Evolutionary conservation across 2,888 invertebrate genomes (phyloP), one percentile per base, ranked within the genome.

Genomic region (Coecobrya sp.): DNA sequence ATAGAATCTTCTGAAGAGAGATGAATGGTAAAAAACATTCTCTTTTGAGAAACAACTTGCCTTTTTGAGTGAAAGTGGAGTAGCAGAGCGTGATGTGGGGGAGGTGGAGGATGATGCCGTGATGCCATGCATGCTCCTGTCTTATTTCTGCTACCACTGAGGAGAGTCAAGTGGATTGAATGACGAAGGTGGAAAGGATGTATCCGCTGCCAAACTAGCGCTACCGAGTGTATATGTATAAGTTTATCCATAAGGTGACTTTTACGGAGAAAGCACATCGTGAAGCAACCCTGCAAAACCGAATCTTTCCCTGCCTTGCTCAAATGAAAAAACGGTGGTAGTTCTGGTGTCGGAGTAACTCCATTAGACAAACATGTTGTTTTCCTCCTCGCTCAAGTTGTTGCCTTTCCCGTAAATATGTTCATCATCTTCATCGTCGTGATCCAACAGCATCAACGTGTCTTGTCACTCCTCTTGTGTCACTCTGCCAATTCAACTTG

Each of bases 291-390:
- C 65, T 65, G 25, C 1, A 27, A 65, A 65, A 25, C 5, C 0
- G 10, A 27, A 13, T 19, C 22, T 22, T 22, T 36, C 7, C 7
- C 7, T 36, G 36, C 36, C 36, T 36, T 36, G 59, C 59, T 62
- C 36, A 8, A 70, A 36, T 4, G 70, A 27, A 70, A 70, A 70
- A 36, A 36, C 36, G 36, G 70, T 30, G 70, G 36, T 36, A 2
- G 65, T 10, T 0, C 3, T 42, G 5, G 30, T 55, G 27, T 16
- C n/a, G 86, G 45, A 36, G 52, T 65, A 81, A 89, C 49, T 89
- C 88, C 88, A 89, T 89, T 81, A 81, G 88, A 89, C 81, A 89
- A 89, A 89, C 81, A 89, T 89, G 65, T 81, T 89, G 88, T 81
- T 89, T 89, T 73, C 73, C 13, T 73, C 73, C 13, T 73, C 73